Evolutionary conservation across 2,113 vertebrate genomes (phyloP).

Genomic region (Chelonoidis abingdonii): DNA sequence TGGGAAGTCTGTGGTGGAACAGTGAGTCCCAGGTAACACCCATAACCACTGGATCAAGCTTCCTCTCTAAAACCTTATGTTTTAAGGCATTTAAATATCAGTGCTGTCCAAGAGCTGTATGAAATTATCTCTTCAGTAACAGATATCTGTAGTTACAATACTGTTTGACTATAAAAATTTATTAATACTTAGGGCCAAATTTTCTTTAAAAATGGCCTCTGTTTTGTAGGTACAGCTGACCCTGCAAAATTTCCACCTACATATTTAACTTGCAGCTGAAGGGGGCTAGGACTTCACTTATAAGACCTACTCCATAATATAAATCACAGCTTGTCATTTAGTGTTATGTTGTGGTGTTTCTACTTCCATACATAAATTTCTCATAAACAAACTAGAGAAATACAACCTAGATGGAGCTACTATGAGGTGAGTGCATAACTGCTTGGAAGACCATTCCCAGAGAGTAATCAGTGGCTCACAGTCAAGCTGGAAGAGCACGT

Average conservation of each 20-base stretch:
- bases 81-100: constrained; percentile 4
- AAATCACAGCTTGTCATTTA: not conserved
- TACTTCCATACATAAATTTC: not conserved
- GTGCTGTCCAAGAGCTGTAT: not conserved
- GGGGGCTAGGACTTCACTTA: not conserved
- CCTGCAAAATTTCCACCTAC: not conserved
- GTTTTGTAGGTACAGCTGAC: not conserved
- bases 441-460: too few species aligned
- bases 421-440: too few species aligned
- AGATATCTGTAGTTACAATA: not conserved
- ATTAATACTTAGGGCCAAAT: not conserved
- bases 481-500: too few species aligned
- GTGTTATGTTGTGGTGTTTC: not conserved
- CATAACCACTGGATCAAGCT: not conserved
- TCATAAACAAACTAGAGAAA: too few species aligned
- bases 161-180: not conserved
- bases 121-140: not conserved
- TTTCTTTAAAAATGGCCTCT: not conserved
- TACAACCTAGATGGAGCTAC: too few species aligned
- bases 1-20: not conserved
- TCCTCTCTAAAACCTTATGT: not conserved
- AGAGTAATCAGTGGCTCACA: too few species aligned
- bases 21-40: not conserved
- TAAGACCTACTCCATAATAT: not conserved
- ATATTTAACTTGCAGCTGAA: not conserved